A percentile compares a stretch with the other conserved stretches of the same genome.
Evolutionary conservation across 1,140 invertebrate species (phyloP).

Genomic region (Pseudoatta argentina): DNA sequence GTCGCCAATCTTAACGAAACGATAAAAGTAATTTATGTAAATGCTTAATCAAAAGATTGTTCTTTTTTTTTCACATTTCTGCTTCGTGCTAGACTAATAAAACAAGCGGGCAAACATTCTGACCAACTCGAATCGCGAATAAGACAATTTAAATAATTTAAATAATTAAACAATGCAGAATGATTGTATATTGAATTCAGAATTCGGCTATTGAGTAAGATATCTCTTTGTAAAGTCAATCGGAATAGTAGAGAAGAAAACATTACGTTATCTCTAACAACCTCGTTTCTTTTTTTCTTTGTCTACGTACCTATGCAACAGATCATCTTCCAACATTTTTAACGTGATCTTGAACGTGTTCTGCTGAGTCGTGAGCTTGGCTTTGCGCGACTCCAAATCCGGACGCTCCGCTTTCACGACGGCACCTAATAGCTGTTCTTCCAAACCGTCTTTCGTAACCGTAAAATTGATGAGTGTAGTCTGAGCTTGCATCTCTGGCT

Average conservation of each 20-base stretch:
- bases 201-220: neutral
- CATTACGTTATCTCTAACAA: neutral
- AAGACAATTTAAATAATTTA: neutral
- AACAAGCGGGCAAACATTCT: neutral
- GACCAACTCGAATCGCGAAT: neutral
- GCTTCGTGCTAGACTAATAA: neutral
- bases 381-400: slow-evolving; percentile 92
- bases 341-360: slow-evolving; percentile 98
- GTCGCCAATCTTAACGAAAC: slow-evolving; percentile 90
- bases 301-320: slow-evolving; percentile 88
- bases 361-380: slow-evolving; percentile 95
- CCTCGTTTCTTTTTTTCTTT: neutral
- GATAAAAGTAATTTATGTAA: neutral
- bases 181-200: neutral
- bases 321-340: slow-evolving; percentile 95
- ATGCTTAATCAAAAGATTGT: neutral
- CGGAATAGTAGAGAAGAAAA: neutral
- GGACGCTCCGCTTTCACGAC: slow-evolving; percentile 97
- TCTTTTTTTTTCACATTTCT: neutral
- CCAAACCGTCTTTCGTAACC: slow-evolving; percentile 96
- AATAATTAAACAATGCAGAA: neutral
- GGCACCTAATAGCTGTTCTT: slow-evolving; percentile 97
- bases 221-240: neutral
- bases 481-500: slow-evolving; percentile 98
- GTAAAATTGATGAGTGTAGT: slow-evolving; percentile 98